Evolutionary conservation across 2,797 vertebrate genomes (phyloP).

Genomic region (Chrosomus eos): DNA sequence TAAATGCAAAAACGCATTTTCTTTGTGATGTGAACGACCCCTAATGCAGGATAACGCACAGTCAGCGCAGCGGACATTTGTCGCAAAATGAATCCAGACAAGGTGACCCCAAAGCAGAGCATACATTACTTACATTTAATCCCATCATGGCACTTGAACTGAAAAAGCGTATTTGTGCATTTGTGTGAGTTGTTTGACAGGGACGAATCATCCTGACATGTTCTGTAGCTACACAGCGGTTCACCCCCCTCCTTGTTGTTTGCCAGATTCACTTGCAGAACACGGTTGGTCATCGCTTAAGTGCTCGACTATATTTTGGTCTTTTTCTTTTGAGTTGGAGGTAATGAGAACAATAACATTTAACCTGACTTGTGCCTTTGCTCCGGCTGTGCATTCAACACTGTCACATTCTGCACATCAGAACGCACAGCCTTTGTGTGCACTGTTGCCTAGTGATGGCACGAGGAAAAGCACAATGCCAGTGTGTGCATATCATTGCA

Average conservation of each 20-base stretch:
- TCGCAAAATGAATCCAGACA: background rate
- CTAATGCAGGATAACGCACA: background rate
- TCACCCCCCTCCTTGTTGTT: slow-evolving; percentile 37
- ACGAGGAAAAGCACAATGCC: slow-evolving; percentile 60
- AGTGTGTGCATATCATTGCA: slow-evolving; percentile 53
- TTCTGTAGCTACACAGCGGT: background rate
- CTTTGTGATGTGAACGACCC: background rate
- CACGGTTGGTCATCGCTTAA: slow-evolving; percentile 23
- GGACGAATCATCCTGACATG: slow-evolving; percentile 23
- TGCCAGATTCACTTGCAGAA: slow-evolving; percentile 28
- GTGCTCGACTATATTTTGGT: slow-evolving; percentile 11
- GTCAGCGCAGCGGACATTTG: background rate
- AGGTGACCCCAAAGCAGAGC: background rate
- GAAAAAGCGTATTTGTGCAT: slow-evolving; percentile 47
- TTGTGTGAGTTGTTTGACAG: slow-evolving; percentile 6
- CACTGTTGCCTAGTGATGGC: slow-evolving; percentile 73
- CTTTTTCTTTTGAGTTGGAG: slow-evolving; percentile 2
- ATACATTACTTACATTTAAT: slow-evolving; percentile 1
- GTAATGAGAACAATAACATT: slow-evolving; percentile 15
- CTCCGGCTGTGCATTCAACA: slow-evolving; percentile 57
- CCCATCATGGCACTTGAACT: slow-evolving; percentile 11
- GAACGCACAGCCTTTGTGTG: slow-evolving; percentile 56
- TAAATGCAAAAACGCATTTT: background rate
- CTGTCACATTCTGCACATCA: slow-evolving; percentile 61
- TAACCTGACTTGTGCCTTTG: slow-evolving; percentile 56